Evolutionary conservation across 2,888 invertebrate genomes (phyloP).

Genomic region (Apotomis betuletana): DNA sequence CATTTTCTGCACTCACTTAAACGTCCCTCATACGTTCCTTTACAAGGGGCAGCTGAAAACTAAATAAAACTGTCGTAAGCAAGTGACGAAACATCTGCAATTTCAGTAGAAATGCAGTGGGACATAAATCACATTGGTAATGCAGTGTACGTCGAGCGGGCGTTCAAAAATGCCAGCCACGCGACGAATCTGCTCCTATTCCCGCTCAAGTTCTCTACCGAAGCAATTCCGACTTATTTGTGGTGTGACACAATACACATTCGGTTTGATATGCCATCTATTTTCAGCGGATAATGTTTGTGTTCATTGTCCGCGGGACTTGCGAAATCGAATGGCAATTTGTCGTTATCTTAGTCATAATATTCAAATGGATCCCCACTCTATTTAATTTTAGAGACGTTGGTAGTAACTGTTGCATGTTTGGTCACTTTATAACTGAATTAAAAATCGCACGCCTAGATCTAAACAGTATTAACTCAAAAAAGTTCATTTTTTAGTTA

Average conservation of each 20-base stretch:
- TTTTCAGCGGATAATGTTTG: conserved; percentile 1
- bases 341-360: not conserved
- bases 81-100: conserved; percentile 66
- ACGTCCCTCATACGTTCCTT: conserved; percentile 21
- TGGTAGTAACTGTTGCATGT: no score
- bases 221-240: conserved; percentile 67
- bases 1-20: conserved; percentile 4
- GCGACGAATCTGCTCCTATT: conserved; percentile 64
- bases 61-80: conserved; percentile 59
- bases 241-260: conserved; percentile 50
- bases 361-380: no score
- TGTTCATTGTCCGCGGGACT: not conserved
- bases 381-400: no score
- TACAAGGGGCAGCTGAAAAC: conserved; percentile 46
- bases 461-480: no score
- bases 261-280: conserved; percentile 23
- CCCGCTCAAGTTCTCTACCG: conserved; percentile 60
- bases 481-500: no score
- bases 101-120: conserved; percentile 63
- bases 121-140: conserved; percentile 72
- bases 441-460: no score
- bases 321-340: not conserved
- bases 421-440: no score
- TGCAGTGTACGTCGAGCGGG: conserved; percentile 60
- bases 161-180: conserved; percentile 71